Conservation (phyloP, 2,888 invertebrate species). For the Rhagium mordax region DNA sequence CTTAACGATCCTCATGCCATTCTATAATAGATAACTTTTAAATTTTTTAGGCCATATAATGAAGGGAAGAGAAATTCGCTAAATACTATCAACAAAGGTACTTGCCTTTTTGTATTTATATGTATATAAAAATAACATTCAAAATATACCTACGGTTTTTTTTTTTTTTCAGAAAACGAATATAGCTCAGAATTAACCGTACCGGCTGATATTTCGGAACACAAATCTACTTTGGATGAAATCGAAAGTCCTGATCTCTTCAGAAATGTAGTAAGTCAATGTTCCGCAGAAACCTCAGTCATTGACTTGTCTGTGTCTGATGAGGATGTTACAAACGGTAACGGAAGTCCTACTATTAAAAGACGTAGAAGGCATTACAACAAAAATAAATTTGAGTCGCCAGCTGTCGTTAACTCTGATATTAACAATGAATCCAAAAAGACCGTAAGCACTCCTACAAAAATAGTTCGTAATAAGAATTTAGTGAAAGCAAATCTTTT, state of each 20-base stretch:
- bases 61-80: constrained; percentile 24
- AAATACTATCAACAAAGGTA: constrained; percentile 29
- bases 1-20: too few species aligned
- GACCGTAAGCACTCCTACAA: constrained; percentile 41
- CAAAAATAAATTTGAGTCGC: not conserved
- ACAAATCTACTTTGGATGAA: constrained; percentile 3
- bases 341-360: constrained; percentile 27
- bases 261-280: constrained; percentile 9
- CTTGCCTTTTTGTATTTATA: not conserved
- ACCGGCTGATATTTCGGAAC: constrained; percentile 32
- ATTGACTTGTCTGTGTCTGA: constrained; percentile 41
- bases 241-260: constrained; percentile 47
- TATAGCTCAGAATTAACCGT: constrained; percentile 5
- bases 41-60: constrained; percentile 13
- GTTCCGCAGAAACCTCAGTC: constrained; percentile 1
- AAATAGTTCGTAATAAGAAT: not conserved
- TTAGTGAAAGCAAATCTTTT: constrained; percentile 37
- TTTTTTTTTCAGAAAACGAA: constrained; percentile 17
- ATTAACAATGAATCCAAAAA: not conserved
- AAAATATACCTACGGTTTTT: not conserved
- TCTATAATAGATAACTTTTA: too few species aligned
- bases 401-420: not conserved
- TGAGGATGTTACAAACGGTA: constrained; percentile 25
- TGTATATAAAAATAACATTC: not conserved
- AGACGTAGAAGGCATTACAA: constrained; percentile 41